Conservation (phyloP, 2,113 vertebrate genomes). For the Plestiodon gilberti region DNA sequence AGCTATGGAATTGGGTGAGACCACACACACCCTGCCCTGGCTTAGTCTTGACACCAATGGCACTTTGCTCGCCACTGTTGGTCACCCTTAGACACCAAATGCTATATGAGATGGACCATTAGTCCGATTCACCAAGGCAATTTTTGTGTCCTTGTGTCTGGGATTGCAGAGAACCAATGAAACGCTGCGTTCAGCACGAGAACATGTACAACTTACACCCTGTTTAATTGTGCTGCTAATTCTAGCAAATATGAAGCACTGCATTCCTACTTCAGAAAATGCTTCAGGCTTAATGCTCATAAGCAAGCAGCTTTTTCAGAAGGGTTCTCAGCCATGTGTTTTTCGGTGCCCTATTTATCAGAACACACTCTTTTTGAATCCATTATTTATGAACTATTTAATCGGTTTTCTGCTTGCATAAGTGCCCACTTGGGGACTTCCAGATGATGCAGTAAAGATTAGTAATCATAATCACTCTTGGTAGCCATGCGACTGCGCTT, state of each 20-base stretch:
- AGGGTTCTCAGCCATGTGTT: not conserved
- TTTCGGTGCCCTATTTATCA: conserved; percentile 16
- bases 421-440: conserved; percentile 11
- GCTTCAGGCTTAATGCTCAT: not conserved
- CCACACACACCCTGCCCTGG: not conserved
- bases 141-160: not conserved
- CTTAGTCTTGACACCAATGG: not conserved
- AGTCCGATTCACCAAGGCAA: not conserved
- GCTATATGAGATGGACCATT: not conserved
- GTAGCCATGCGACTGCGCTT: not conserved
- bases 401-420: conserved; percentile 18
- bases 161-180: not conserved
- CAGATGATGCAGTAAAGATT: conserved; percentile 20
- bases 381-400: conserved; percentile 37
- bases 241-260: not conserved
- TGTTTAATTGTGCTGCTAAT: not conserved
- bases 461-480: conserved; percentile 3
- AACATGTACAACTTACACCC: not conserved
- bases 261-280: conserved; percentile 3
- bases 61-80: too few relatives aligned
- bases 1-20: not conserved
- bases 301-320: not conserved
- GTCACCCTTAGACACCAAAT: not conserved
- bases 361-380: not conserved
- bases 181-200: too few relatives aligned